phyloP scores from a whole-genome alignment of 2,888 invertebrate species.

The Himalopsyche anomala region DNA sequence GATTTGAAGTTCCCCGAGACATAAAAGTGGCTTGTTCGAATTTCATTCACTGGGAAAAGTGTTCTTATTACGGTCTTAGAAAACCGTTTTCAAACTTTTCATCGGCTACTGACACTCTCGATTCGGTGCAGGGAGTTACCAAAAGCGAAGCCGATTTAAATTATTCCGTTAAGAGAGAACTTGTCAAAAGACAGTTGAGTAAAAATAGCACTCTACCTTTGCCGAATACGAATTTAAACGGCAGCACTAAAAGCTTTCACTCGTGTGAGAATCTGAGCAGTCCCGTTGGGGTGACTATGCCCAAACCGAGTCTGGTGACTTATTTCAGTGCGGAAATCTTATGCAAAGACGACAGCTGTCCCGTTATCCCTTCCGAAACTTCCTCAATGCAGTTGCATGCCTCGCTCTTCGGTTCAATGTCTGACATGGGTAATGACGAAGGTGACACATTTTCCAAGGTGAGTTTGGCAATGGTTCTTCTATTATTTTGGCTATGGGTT shows the following conservation, averaged over 20 bases:
- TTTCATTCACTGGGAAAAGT: conserved; percentile 74
- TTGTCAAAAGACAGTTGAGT: conserved; percentile 43
- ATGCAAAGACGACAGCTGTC: conserved; percentile 47
- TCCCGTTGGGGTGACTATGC: conserved; percentile 41
- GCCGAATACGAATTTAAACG: conserved; percentile 6
- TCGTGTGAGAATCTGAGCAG: conserved; percentile 58
- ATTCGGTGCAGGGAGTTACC: conserved; percentile 44
- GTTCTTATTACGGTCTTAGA: conserved; percentile 49
- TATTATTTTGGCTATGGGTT: not conserved
- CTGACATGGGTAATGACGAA: conserved; percentile 45
- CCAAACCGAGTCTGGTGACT: conserved; percentile 48
- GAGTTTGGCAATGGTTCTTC: not conserved
- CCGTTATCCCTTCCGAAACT: conserved; percentile 54
- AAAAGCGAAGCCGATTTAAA: conserved; percentile 60
- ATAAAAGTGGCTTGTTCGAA: conserved; percentile 71
- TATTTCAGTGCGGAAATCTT: conserved; percentile 63
- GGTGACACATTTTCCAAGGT: conserved; percentile 27
- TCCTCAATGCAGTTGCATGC: conserved; percentile 61
- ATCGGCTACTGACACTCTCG: conserved; percentile 2
- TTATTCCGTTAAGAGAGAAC: conserved; percentile 36
- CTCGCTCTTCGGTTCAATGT: conserved; percentile 62
- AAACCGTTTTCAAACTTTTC: conserved; percentile 23
- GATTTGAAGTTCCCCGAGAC: conserved; percentile 68
- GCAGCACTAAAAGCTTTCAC: conserved; percentile 51
- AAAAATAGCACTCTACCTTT: conserved; percentile 52